phyloP scores from a whole-genome alignment of 2,797 vertebrate species.

The Rhinogobio ventralis region DNA sequence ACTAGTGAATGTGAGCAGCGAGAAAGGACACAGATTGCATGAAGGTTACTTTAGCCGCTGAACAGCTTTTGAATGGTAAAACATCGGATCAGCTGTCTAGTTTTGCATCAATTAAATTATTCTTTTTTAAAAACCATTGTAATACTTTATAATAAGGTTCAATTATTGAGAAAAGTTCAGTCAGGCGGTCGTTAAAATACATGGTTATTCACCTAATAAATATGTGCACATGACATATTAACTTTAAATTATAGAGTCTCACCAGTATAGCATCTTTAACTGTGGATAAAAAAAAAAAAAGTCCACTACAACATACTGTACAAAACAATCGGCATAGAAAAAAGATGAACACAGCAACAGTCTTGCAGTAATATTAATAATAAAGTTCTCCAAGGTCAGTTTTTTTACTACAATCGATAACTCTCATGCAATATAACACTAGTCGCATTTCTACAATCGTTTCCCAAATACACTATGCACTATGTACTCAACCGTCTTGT shows the following conservation, averaged over 20 bases:
- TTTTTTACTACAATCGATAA: neutral
- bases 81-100: neutral
- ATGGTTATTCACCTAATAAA: neutral
- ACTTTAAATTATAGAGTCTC: neutral
- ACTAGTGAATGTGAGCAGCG: neutral
- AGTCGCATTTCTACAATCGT: neutral
- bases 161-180: neutral
- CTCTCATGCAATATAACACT: neutral
- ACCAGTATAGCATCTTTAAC: neutral
- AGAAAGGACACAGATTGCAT: neutral
- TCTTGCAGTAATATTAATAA: neutral
- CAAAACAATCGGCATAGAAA: neutral
- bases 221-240: neutral
- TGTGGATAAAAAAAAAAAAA: neutral
- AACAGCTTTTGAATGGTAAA: slow-evolving; percentile 6
- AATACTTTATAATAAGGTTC: slow-evolving; percentile 7
- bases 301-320: neutral
- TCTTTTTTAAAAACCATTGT: neutral
- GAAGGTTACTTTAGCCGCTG: neutral
- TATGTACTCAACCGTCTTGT: neutral
- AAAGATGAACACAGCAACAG: neutral
- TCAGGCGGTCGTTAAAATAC: neutral
- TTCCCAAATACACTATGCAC: neutral
- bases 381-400: neutral
- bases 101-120: neutral